phyloP scores from a whole-genome alignment of 2,888 invertebrate genomes.

The Macrophya annulata region DNA sequence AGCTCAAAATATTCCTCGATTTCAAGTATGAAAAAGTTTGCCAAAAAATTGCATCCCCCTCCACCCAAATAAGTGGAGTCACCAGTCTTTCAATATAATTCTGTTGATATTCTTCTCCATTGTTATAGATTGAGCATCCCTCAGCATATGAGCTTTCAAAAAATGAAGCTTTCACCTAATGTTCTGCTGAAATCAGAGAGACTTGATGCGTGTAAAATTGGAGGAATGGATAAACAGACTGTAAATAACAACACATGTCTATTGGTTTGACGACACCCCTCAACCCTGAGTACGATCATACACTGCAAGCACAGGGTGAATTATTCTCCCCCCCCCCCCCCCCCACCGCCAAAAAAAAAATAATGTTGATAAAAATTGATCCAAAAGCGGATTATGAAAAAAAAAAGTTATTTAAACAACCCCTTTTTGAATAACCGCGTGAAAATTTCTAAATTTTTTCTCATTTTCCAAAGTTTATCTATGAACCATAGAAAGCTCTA shows the following conservation, averaged over 20 bases:
- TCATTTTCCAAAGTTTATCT: not conserved
- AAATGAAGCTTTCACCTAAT: not conserved
- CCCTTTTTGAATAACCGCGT: conserved; percentile 65
- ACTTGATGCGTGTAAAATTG: not conserved
- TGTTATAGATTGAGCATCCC: not conserved
- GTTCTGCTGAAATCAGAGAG: not conserved
- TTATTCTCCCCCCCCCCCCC: conserved; percentile 68
- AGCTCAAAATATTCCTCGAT: too few relatives aligned
- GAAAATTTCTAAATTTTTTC: conserved; percentile 64
- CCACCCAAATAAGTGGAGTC: too few relatives aligned
- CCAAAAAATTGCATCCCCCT: too few relatives aligned
- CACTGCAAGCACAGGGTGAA: conserved; percentile 65
- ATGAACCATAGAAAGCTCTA: too few relatives aligned
- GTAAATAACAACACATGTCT: conserved; percentile 32
- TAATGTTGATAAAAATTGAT: too few relatives aligned
- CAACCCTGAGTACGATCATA: not conserved
- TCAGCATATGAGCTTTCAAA: too few relatives aligned
- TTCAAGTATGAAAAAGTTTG: too few relatives aligned
- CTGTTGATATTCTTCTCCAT: not conserved
- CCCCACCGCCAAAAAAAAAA: too few relatives aligned
- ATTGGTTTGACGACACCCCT: conserved; percentile 27
- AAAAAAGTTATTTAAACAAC: too few relatives aligned
- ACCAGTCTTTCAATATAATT: not conserved
- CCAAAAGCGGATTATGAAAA: too few relatives aligned
- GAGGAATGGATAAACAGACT: not conserved